Percentiles rank a stretch among this genome's conserved stretches.
These are phyloP conservation scores for Entomobrya proxima DNA, from an alignment of 2,888 invertebrate species.

Conservation along the genomic window DNA sequence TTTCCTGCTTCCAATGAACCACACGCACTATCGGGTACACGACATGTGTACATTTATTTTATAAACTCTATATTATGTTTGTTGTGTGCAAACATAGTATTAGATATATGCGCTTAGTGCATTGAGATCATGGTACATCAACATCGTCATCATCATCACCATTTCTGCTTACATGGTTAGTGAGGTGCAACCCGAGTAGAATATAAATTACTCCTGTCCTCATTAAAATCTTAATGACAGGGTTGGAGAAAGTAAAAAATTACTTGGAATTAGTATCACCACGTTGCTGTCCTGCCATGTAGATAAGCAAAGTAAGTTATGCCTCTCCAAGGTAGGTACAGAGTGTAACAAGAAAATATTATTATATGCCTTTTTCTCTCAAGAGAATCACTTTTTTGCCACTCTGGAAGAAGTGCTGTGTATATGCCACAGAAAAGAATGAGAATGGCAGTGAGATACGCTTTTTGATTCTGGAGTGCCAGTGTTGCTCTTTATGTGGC, in stretches of 20 bases:
- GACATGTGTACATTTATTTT: neutral
- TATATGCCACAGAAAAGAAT: neutral
- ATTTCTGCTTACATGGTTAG: neutral
- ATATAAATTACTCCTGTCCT: slow-evolving; percentile 72
- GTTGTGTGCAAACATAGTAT: neutral
- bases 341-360: neutral
- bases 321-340: neutral
- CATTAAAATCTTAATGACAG: slow-evolving; percentile 73
- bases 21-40: slow-evolving; percentile 27
- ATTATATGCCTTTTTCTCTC: neutral
- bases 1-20: slow-evolving; percentile 43
- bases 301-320: slow-evolving; percentile 53
- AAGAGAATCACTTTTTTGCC: neutral
- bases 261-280: slow-evolving; percentile 67
- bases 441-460: neutral
- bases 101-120: neutral
- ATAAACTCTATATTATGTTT: neutral
- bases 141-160: neutral
- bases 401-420: neutral
- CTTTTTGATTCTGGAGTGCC: neutral
- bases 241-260: slow-evolving; percentile 68
- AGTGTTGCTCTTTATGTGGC: neutral
- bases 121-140: neutral
- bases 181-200: slow-evolving; percentile 38
- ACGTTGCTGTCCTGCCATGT: slow-evolving; percentile 12